Evolutionary conservation across 2,888 invertebrate species (phyloP).

Genomic region (Hedya salicella): DNA sequence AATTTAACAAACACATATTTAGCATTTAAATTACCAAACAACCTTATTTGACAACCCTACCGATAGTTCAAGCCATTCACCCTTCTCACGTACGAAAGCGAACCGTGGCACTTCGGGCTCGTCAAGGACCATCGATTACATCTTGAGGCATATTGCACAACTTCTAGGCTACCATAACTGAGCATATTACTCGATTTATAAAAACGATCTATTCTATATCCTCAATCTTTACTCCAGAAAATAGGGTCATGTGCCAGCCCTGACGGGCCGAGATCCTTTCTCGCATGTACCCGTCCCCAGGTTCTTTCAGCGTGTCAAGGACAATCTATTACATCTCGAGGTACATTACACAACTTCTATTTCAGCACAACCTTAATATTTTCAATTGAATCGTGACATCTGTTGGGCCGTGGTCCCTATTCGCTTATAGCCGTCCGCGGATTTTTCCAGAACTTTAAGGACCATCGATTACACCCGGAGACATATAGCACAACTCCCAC

Average conservation of each 20-base stretch:
- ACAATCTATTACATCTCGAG: constrained; percentile 76
- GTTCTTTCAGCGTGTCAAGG: constrained; percentile 65
- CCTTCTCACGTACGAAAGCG: constrained; percentile 75
- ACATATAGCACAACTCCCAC: too few species aligned
- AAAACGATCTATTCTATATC: too few species aligned
- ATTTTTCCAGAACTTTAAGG: constrained; percentile 65
- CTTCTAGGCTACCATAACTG: too few species aligned
- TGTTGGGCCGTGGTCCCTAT: too few species aligned
- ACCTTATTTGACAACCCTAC: constrained; percentile 31
- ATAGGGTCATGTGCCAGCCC: constrained; percentile 9
- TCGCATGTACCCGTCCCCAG: constrained; percentile 76
- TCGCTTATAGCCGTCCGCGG: constrained; percentile 71
- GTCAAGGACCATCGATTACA: constrained; percentile 78
- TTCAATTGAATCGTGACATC: too few species aligned
- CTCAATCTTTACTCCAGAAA: too few species aligned
- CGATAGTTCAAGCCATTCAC: constrained; percentile 5
- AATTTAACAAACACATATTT: background rate
- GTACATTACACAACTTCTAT: constrained; percentile 78
- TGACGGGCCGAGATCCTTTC: constrained; percentile 31
- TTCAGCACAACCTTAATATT: too few species aligned
- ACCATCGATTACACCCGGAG: constrained; percentile 75
- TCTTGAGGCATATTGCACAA: constrained; percentile 78
- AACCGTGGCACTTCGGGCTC: constrained; percentile 60
- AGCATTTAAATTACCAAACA: background rate
- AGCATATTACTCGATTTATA: too few species aligned